phyloP scores from a whole-genome alignment of 2,797 vertebrate species.

The Neosalanx taihuensis region DNA sequence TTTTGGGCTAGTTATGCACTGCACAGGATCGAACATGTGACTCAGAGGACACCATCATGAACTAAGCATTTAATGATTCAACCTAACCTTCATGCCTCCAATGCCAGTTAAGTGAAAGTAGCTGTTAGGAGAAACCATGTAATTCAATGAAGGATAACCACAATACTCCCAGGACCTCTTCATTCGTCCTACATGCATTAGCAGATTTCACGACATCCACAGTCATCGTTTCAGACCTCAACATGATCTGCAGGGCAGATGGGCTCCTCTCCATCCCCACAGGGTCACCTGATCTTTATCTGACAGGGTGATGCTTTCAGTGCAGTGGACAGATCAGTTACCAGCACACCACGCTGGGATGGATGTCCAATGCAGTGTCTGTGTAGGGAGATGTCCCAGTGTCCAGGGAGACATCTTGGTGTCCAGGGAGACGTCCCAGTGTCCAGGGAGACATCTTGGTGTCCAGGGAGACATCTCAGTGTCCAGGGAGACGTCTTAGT shows the following conservation, averaged over 20 bases:
- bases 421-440: too few species aligned
- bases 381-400: not conserved
- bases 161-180: not conserved
- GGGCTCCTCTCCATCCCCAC: slow-evolving; percentile 15
- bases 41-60: not conserved
- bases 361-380: not conserved
- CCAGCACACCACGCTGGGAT: not conserved
- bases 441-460: too few species aligned
- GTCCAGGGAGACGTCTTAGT: too few species aligned
- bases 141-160: not conserved
- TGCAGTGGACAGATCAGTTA: slow-evolving; percentile 13
- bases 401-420: not conserved
- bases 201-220: not conserved
- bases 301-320: slow-evolving; percentile 13
- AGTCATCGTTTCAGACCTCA: not conserved
- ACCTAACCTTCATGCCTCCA: not conserved
- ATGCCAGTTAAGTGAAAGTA: not conserved
- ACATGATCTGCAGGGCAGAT: slow-evolving; percentile 26
- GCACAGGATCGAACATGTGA: not conserved
- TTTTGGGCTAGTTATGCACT: too few species aligned
- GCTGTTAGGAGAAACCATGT: not conserved
- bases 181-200: not conserved
- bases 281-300: slow-evolving; percentile 25
- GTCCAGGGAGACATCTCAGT: too few species aligned
- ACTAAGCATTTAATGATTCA: not conserved